Base-by-base conservation (phyloP, 2,113 vertebrate genomes). In the Ptychochromis oligacanthus region DNA sequence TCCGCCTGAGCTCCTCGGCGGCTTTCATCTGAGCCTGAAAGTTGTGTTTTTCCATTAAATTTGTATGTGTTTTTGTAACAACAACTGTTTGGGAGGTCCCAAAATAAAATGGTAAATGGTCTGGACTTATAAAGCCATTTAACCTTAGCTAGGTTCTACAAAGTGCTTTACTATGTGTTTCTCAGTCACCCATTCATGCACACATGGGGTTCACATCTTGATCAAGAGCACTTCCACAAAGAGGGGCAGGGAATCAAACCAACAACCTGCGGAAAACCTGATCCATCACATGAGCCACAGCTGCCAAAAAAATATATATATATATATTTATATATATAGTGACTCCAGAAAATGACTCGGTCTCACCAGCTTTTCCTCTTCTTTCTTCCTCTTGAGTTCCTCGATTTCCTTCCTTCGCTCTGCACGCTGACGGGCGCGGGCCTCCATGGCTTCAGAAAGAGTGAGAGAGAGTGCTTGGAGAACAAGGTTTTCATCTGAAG, bases 401-500 rank as follows among this genome's bases (percentile, higher is more conserved):
- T 98, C 96, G 54, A 97, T 89, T 93, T 97, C 93, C 84, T 78
- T 97, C 93, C 92, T 97, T 64, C 95, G 93, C 93, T 97, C 96
- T 52, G 95, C 94, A 2, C 98, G 95, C 82, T 95, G 96, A 40
- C 40, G 87, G 13, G 97, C 97, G 79, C 97, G 96, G 86, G 96
- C 96, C 92, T 98, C 97, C 97, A 99, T 99, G 55, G 97, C 98
- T 99, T 91, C 43, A 76, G n/a, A 86, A 59, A 80, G 46, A 82
- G 1, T 11, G 57, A 82, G 65, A 74, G 18, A 20, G 13, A 24
- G 5, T 34, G 14, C 81, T 75, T 2, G 52, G 52, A 54, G 26
- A 2, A 46, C 5, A 72, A 49, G 2, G 8, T 36, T 46, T 76
- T 77, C 49, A 62, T 80, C 67, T n/a, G n/a, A 9, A 10, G 26